Conservation (phyloP, 2,888 invertebrate genomes). For the Lampropteryx suffumata region DNA sequence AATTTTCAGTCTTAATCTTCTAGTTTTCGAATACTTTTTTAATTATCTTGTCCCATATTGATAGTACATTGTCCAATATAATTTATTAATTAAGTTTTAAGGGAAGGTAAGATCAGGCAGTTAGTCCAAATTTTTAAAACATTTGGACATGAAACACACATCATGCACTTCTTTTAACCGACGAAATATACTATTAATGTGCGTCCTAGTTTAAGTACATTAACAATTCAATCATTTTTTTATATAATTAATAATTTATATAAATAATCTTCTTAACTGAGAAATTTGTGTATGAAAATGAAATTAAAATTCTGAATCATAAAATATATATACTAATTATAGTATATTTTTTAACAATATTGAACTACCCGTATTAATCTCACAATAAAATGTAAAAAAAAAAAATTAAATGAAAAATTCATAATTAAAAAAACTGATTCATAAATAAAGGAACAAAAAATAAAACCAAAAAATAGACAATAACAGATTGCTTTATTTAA, state of each 20-base stretch:
- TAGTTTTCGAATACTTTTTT: constrained; percentile 56
- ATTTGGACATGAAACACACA: constrained; percentile 40
- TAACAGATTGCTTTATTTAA: constrained; percentile 83
- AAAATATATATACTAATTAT: background rate
- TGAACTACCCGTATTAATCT: constrained; percentile 77
- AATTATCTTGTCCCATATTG: constrained; percentile 34
- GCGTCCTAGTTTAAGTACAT: constrained; percentile 44
- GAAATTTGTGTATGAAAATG: background rate
- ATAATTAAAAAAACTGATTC: constrained; percentile 33
- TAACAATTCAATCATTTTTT: constrained; percentile 34
- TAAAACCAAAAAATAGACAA: constrained; percentile 80
- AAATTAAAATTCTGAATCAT: background rate
- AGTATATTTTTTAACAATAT: constrained; percentile 42
- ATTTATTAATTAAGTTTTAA: background rate
- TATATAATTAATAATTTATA: constrained; percentile 17
- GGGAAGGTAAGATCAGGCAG: constrained; percentile 4
- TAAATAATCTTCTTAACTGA: background rate
- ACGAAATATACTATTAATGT: constrained; percentile 45
- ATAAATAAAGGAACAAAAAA: constrained; percentile 50
- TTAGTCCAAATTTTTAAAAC: constrained; percentile 14
- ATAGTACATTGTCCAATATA: constrained; percentile 56
- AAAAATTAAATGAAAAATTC: too few relatives aligned
- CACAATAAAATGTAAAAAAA: constrained; percentile 48
- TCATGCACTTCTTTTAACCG: constrained; percentile 33
- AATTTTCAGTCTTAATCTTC: constrained; percentile 80